Conservation (phyloP, 2,797 vertebrate genomes). For the Bradypodion ventrale region DNA sequence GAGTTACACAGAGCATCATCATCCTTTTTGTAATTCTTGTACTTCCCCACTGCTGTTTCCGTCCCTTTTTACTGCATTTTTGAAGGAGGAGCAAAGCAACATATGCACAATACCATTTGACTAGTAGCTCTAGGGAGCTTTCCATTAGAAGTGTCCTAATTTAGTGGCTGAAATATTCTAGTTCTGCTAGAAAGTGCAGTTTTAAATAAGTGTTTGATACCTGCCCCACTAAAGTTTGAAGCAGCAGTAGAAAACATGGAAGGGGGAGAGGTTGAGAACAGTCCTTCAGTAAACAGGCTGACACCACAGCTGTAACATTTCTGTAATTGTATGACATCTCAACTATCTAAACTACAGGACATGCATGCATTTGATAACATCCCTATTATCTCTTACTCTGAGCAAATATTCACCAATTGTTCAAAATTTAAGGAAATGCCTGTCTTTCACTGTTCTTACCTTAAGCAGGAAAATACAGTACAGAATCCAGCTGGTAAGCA, state of each 20-base stretch:
- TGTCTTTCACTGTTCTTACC: not conserved
- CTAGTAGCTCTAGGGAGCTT: too few relatives aligned
- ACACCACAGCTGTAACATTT: not conserved
- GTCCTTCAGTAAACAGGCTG: not conserved
- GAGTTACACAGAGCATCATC: not conserved
- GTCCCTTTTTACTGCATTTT: too few relatives aligned
- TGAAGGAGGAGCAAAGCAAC: too few relatives aligned
- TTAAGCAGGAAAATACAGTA: not conserved
- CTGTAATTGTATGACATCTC: not conserved
- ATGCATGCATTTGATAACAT: too few relatives aligned
- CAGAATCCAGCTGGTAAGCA: not conserved
- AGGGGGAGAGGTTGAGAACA: not conserved
- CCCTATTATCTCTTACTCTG: not conserved
- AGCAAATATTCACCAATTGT: not conserved
- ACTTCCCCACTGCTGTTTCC: not conserved
- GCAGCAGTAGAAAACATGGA: too few relatives aligned
- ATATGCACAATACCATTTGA: too few relatives aligned
- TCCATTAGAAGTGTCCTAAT: too few relatives aligned
- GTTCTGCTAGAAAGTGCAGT: too few relatives aligned
- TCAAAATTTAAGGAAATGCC: not conserved
- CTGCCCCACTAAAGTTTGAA: too few relatives aligned
- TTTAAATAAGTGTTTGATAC: too few relatives aligned
- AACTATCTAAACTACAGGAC: not conserved
- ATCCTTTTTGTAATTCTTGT: not conserved
- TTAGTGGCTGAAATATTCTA: too few relatives aligned